phyloP scores from a whole-genome alignment of 30 jellyfish, hydroid and myxozoan genomes.

The Turritopsis dohrnii region DNA sequence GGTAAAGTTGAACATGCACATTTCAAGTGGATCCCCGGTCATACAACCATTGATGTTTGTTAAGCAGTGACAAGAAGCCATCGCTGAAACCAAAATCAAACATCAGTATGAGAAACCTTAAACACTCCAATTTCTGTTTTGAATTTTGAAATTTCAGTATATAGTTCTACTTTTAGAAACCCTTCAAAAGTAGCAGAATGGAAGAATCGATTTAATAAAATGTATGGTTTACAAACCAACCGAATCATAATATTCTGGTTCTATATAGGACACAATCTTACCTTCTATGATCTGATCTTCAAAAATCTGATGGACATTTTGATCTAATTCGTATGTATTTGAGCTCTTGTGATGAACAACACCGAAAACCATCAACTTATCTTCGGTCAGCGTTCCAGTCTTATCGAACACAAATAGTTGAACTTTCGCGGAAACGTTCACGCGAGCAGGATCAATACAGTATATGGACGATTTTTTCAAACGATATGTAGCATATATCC shows the following conservation, averaged over 20 bases:
- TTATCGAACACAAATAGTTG: conserved; percentile 46
- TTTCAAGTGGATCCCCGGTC: conserved; percentile 42
- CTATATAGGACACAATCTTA: not conserved
- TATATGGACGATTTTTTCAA: conserved; percentile 7
- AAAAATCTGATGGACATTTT: not conserved
- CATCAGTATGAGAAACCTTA: not conserved
- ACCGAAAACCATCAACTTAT: conserved; percentile 26
- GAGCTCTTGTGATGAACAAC: not conserved
- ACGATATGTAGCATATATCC: conserved; percentile 28
- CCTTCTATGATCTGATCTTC: not conserved
- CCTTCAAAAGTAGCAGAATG: too few species aligned
- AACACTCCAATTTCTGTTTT: too few species aligned
- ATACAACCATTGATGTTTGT: conserved; percentile 1
- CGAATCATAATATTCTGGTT: too few species aligned
- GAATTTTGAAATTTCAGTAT: too few species aligned
- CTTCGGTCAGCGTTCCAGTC: conserved; percentile 62
- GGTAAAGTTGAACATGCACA: conserved; percentile 29
- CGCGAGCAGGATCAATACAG: conserved; percentile 48
- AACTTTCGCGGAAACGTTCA: conserved; percentile 31
- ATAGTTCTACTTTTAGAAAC: too few species aligned
- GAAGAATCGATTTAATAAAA: too few species aligned
- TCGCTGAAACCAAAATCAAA: conserved; percentile 10
- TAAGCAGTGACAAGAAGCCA: conserved; percentile 47
- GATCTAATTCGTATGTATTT: not conserved
- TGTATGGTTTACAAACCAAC: too few species aligned